phyloP scores from a whole-genome alignment of 2,888 invertebrate species.

The Amblyjoppa proteus region DNA sequence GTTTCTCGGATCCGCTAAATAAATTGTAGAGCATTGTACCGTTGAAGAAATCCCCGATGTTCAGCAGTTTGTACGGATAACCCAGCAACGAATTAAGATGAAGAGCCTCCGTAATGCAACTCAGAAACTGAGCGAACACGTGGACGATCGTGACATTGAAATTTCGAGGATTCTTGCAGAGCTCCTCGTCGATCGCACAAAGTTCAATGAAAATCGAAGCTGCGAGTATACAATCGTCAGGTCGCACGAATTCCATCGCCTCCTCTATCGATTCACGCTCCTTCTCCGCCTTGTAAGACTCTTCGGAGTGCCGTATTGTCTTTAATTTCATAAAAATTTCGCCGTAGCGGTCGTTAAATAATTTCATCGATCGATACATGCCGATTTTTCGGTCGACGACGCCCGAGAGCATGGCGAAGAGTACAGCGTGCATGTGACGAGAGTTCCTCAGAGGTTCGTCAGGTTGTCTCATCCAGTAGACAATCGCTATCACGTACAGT shows the following conservation, averaged over 20 bases:
- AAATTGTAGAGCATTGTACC: conserved; percentile 91
- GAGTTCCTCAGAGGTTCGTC: conserved; percentile 83
- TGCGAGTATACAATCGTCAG: conserved; percentile 87
- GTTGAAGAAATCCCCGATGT: conserved; percentile 89
- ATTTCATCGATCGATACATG: conserved; percentile 85
- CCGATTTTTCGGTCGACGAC: conserved; percentile 87
- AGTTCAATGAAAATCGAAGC: conserved; percentile 87
- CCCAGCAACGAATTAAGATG: conserved; percentile 89
- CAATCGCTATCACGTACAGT: conserved; percentile 87
- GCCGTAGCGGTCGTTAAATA: conserved; percentile 86
- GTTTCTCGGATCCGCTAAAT: conserved; percentile 87
- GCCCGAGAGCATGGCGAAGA: conserved; percentile 87
- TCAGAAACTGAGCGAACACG: conserved; percentile 89
- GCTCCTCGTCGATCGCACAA: conserved; percentile 87
- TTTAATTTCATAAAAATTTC: conserved; percentile 83
- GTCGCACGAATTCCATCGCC: conserved; percentile 86
- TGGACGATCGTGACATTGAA: conserved; percentile 88
- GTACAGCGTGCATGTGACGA: conserved; percentile 87
- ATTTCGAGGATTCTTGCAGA: conserved; percentile 86
- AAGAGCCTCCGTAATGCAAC: conserved; percentile 87
- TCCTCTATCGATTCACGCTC: conserved; percentile 79
- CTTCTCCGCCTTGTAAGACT: neutral
- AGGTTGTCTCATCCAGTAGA: conserved; percentile 87
- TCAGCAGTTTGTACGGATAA: conserved; percentile 87
- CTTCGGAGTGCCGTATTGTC: conserved; percentile 40